Evolutionary conservation across 2,888 invertebrate genomes (phyloP).

Genomic region (Ditula angustiorana): DNA sequence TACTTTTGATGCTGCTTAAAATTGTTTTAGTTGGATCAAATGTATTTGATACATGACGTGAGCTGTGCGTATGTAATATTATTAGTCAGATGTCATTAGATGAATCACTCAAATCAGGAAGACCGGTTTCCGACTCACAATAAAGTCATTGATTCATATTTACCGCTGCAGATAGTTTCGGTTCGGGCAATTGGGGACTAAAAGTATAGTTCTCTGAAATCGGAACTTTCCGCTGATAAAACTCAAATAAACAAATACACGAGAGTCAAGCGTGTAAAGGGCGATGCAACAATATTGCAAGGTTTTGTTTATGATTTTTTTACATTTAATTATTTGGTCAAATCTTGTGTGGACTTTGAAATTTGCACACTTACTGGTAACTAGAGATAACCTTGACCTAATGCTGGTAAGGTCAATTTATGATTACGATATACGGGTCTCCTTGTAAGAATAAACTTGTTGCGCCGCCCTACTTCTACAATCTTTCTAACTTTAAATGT

Average conservation of each 20-base stretch:
- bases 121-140: constrained; percentile 22
- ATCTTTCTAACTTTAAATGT: too few relatives aligned
- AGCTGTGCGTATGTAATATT: constrained; percentile 7
- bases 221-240: background rate
- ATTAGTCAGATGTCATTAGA: constrained; percentile 31
- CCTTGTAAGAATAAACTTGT: too few relatives aligned
- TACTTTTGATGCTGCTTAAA: constrained; percentile 27
- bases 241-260: background rate
- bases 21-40: constrained; percentile 12
- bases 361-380: too few relatives aligned
- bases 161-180: background rate
- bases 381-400: too few relatives aligned
- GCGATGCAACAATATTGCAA: too few relatives aligned
- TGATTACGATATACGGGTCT: too few relatives aligned
- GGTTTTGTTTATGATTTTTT: too few relatives aligned
- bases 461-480: too few relatives aligned
- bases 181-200: background rate
- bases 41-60: constrained; percentile 14
- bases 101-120: constrained; percentile 28
- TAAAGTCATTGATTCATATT: constrained; percentile 18
- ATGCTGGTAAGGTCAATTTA: too few relatives aligned
- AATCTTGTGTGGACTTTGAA: too few relatives aligned
- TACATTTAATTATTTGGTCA: too few relatives aligned
- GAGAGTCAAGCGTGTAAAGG: too few relatives aligned
- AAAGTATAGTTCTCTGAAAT: background rate